Evolutionary conservation across 2,797 vertebrate genomes (phyloP).

Genomic region (Phoeniculus purpureus): DNA sequence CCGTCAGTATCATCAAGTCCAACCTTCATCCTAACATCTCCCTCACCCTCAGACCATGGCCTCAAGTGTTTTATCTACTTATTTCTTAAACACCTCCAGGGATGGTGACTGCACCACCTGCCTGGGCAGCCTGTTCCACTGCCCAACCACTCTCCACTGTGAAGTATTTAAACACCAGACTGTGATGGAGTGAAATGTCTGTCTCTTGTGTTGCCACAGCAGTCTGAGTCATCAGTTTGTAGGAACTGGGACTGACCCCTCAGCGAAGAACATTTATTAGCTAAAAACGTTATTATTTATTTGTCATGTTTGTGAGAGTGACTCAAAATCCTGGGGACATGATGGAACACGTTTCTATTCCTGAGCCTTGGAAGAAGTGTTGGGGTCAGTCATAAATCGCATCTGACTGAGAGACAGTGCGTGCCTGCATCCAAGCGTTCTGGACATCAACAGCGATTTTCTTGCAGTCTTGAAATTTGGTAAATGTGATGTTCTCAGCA

Average conservation of each 20-base stretch:
- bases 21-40: too few species aligned
- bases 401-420: neutral
- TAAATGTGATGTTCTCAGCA: neutral
- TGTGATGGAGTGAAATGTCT: neutral
- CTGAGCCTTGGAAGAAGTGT: neutral
- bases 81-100: too few species aligned
- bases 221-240: neutral
- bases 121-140: too few species aligned
- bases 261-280: neutral
- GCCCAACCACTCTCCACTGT: neutral
- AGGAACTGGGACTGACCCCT: neutral
- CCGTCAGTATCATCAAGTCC: too few species aligned
- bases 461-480: neutral
- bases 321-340: neutral
- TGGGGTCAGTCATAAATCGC: neutral
- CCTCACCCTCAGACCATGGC: too few species aligned
- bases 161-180: neutral
- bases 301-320: neutral
- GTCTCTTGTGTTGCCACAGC: neutral
- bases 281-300: neutral
- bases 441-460: neutral
- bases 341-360: neutral
- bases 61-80: too few species aligned
- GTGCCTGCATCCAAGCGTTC: neutral
- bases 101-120: too few species aligned